Conservation (phyloP, 2,113 vertebrate species). For the Platichthys stellatus region DNA sequence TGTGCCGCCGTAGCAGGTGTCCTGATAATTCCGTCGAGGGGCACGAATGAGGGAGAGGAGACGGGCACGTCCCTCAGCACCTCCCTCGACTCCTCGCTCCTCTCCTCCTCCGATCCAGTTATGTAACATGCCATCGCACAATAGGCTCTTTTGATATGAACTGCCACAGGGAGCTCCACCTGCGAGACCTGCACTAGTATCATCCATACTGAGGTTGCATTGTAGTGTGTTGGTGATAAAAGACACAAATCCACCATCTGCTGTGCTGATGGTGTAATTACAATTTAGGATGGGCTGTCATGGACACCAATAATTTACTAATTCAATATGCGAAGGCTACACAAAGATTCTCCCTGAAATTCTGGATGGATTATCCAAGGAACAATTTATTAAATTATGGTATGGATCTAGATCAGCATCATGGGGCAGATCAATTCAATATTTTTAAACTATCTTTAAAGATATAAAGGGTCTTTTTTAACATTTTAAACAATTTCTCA, state of each 20-base stretch:
- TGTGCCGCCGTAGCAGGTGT: conserved; percentile 62
- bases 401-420: no score
- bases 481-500: no score
- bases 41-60: conserved; percentile 16
- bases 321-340: no score
- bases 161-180: conserved; percentile 6
- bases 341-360: no score
- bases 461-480: no score
- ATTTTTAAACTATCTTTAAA: no score
- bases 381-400: no score
- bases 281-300: background rate
- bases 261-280: conserved; percentile 32
- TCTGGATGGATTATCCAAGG: no score
- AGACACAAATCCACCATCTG: conserved; percentile 46
- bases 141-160: conserved; percentile 18
- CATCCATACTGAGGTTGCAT: background rate
- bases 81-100: conserved; percentile 23
- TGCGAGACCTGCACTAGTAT: conserved; percentile 1
- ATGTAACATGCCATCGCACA: conserved; percentile 50
- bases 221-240: background rate
- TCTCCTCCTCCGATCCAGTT: conserved; percentile 28
- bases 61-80: conserved; percentile 37
- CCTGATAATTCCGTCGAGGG: conserved; percentile 39
- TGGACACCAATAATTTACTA: background rate
- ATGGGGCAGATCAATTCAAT: no score